Base-by-base conservation (phyloP, 1,140 invertebrate genomes). In the Heterodera carotae region DNA sequence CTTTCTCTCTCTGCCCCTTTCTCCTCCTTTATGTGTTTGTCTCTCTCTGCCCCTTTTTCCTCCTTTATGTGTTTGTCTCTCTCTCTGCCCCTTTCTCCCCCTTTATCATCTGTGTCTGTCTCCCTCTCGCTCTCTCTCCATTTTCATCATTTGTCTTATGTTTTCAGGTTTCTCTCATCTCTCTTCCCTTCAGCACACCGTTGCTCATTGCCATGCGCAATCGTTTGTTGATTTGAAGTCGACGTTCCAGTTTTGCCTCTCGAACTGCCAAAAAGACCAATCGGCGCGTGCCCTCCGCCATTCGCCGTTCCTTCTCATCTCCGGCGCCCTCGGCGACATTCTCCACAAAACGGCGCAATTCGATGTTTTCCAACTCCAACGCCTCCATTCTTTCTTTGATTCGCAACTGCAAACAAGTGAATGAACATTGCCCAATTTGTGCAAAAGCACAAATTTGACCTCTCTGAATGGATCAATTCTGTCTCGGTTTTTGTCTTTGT, bases 251-350 rank as follows among this genome's bases (percentile, higher is more conserved):
- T 59, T 74, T 66, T 3, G 31, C 36, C 36, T 82, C 68, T 76
- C 74, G 39, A n/a, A 83, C 84, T 27, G 68, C 75, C 29, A 83
- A 69, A 76, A 76, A 80, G 4, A 83, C 67, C 31, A 83, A 43
- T 69, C 83, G 84, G 27, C 83, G 69, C 27, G 82, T 64, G 18
- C 68, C 80, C 33, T 83, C 82, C 36, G 81, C 84, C 62, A 83
- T 83, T 66, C 82, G 31, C 18, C 82, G 83, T 56, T 85, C 83
- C 43, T 66, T 56, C 69, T 83, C 84, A 69, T 72, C 64, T 12
- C 80, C 83, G n/a, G 33, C 75, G 33, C 29, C 64, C 56, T 72
- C 53, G 22, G 56, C 53, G 31, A 83, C 69, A n/a, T 48, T 67
- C 15, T 81, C 78, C 8, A 64, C 69, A 29, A 83, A 69, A 10